Base-by-base conservation (phyloP, 2,113 vertebrate genomes). In the Cairina moschata region DNA sequence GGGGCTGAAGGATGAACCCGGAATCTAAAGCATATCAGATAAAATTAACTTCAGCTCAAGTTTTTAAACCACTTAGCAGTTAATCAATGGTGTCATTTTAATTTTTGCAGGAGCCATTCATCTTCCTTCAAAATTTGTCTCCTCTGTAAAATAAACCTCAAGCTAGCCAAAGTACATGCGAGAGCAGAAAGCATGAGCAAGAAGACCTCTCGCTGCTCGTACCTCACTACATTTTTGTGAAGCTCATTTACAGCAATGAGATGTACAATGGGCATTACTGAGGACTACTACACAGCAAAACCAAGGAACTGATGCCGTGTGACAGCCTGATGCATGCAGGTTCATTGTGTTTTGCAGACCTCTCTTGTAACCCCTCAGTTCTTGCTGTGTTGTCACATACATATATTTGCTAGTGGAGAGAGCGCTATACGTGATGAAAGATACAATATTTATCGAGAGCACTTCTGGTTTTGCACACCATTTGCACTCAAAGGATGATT, bases 291-390 rank as follows among this genome's bases (percentile, higher is more conserved):
- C 65, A 69, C 2, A 50, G n/a, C 40, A 8, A 83, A 88, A 58
- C 8, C 0, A 0, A 71, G 31, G 72, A 79, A 34, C 17, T 0
- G 0, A 38, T 12, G 6, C 13, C 0, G 0, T 40, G 14, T 13
- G 23, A 44, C 50, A 50, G 31, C 18, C 15, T 16, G 16, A 59
- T 29, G 55, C 42, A 72, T 8, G 17, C 7, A 34, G 8, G 4
- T 16, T 11, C 9, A 66, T 6, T 16, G 22, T 14, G 17, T 26
- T 34, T 36, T 56, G 6, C 36, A 67, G 5, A 65, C 54, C 36
- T 68, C 62, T 68, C 8, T 32, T 16, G 50, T 2, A 81, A 32
- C 5, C 2, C 44, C 8, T 20, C 21, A 21, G 23, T 11, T 55
- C 72, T 77, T 28, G 6, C 8, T 46, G 18, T 9, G 18, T 11